Base-by-base conservation (phyloP, 2,888 invertebrate genomes). In the Diaphora mendica region DNA sequence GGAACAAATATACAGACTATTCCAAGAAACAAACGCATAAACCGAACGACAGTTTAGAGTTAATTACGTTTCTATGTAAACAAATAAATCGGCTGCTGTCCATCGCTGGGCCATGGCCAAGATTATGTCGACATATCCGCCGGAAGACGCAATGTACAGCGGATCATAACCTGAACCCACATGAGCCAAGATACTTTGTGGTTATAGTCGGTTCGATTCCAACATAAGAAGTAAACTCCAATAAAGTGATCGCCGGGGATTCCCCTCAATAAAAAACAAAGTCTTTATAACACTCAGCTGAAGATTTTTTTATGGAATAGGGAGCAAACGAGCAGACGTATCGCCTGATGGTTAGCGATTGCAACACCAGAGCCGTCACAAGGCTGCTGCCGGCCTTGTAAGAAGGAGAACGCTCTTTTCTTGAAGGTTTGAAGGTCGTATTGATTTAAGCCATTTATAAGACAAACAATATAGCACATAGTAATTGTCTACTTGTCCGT, bases 51-150 rank as follows among this genome's bases (percentile, higher is more conserved):
- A 62, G 17, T 17, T 30, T 30, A 2, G 8, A 62, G 30, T 30
- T 70, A 33, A 62, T 30, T 23, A 42, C 62, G 8, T 33, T 39
- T 55, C 15, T 59, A 69, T 35, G n/a, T 59, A 69, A 69, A 69
- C 68, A 70, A 64, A 64, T 62, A 39, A 42, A 5, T n/a, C 39
- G 39, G 20, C 26, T 33, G 35, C 68, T 33, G 67, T 67, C 48
- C 48, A 67, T 67, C 67, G 48, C 30, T 67, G 67, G 67, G 67
- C 33, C 67, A 33, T 13, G 30, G 30, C 67, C 67, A 67, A 67
- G 67, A 67, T 30, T 11, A 30, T 48, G 48, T 20, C 33, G 67
- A 67, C 48, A 48, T 23, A 48, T 67, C 48, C 67, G 67, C 39
- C 68, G 55, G 68, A 68, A 68, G 51, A 15, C 23, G 51, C 68